Base-by-base conservation (phyloP, 1,140 invertebrate species). In the Paramacrobiotus metropolitanus region DNA sequence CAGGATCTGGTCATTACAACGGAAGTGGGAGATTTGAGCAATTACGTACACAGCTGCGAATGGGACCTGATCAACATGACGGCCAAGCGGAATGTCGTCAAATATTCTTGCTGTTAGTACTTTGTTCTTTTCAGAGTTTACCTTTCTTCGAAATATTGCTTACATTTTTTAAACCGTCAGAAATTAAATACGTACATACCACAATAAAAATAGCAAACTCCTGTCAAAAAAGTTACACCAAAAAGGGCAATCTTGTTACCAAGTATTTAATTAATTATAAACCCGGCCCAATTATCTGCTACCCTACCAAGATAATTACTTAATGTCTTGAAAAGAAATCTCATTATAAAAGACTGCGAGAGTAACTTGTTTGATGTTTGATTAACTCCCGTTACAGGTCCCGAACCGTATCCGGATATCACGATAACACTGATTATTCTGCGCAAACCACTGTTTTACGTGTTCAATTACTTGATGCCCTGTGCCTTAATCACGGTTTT, bases 401-500 rank as follows among this genome's bases (percentile, higher is more conserved):
- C 66, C n/a, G 70, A 71, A 55, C 71, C 71, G 0, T 73, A 71
- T 59, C 66, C 69, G 3, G 70, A 72, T 59, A 68, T 75, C 28
- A 72, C 68, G 18, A 73, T 73, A 63, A 66, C 66, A 60, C 68
- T 75, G 30, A 80, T 81, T 61, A 73, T 89, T 30, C 73, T 83
- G 62, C 72, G 87, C 63, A 74, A 86, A 65, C 87, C 87, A 0
- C 80, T 90, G 77, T 91, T 90, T 71, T 91, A 90, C 71, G 83
- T 91, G 9, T 90, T 90, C 75, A 90, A 90, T 69, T 78, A 90
- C 62, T 87, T 90, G 59, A 77, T 90, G 34, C 87, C 87, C 0
- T 91, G 87, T 71, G 80, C 89, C 60, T 80, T 91, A 2, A 92
- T 91, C 67, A 89, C 87, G 67, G 80, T 74, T 73, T 68, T 80